Percentiles rank a stretch among this genome's conserved stretches.
Conservation (phyloP, 1,140 invertebrate genomes). For the Daktulosphaira vitifoliae region DNA sequence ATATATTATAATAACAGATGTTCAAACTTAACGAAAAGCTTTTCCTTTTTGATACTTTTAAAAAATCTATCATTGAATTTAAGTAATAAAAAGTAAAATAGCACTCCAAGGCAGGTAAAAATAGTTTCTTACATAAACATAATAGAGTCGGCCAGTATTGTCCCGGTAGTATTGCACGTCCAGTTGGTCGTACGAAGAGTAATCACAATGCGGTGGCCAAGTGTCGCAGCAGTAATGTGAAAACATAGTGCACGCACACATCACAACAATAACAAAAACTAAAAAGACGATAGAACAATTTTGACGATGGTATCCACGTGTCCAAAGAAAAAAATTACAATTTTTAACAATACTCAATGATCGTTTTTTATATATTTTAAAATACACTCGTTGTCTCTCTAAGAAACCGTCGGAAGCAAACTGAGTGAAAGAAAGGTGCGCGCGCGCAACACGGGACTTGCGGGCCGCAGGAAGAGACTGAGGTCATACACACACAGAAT, state of each 20-base stretch:
- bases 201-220: conserved; percentile 25
- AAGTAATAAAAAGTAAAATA: too few relatives aligned
- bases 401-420: neutral
- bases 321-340: too few relatives aligned
- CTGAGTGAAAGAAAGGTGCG: neutral
- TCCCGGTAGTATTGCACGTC: conserved; percentile 13
- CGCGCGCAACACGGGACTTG: conserved; percentile 9
- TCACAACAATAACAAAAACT: neutral
- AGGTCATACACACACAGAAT: conserved; percentile 23
- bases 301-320: too few relatives aligned
- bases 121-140: conserved; percentile 14
- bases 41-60: too few relatives aligned
- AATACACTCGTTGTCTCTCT: too few relatives aligned
- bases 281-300: too few relatives aligned
- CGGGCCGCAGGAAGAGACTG: conserved; percentile 10
- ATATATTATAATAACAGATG: too few relatives aligned
- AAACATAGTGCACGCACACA: conserved; percentile 4
- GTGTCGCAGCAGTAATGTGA: conserved; percentile 27
- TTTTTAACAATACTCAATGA: too few relatives aligned
- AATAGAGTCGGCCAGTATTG: neutral
- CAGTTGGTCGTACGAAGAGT: conserved; percentile 28
- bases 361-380: too few relatives aligned
- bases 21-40: too few relatives aligned
- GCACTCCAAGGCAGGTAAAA: too few relatives aligned
- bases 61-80: too few relatives aligned